phyloP scores from a whole-genome alignment of 2,888 invertebrate genomes.

The Cartodere bifasciata region DNA sequence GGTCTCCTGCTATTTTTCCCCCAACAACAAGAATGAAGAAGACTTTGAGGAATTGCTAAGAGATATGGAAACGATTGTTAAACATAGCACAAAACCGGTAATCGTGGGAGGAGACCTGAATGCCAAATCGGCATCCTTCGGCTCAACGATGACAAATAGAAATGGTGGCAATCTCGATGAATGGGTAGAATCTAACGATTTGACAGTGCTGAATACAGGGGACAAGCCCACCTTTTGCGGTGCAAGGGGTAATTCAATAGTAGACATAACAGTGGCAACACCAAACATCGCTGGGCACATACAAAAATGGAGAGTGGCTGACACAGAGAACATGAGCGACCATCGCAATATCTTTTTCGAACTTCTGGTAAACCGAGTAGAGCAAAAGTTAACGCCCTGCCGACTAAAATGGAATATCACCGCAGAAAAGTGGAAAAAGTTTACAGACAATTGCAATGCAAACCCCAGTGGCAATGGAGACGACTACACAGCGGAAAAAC shows the following conservation, averaged over 20 bases:
- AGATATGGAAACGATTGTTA: neutral
- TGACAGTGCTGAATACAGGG: constrained; percentile 5
- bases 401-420: too few species aligned
- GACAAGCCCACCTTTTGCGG: constrained; percentile 9
- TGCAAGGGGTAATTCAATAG: constrained; percentile 1
- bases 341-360: too few species aligned
- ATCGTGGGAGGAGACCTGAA: constrained; percentile 5
- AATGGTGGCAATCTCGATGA: constrained; percentile 6
- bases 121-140: constrained; percentile 6
- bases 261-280: constrained; percentile 7
- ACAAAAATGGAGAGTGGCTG: too few species aligned
- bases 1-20: neutral
- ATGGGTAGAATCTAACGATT: constrained; percentile 2
- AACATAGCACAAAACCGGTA: neutral
- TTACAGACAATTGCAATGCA: too few species aligned
- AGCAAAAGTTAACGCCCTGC: too few species aligned
- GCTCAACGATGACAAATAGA: constrained; percentile 1
- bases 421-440: too few species aligned
- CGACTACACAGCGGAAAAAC: too few species aligned
- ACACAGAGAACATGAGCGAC: too few species aligned
- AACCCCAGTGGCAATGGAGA: neutral
- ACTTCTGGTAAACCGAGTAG: too few species aligned
- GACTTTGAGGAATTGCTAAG: too few species aligned
- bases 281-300: too few species aligned
- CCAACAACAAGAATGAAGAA: too few species aligned